Conservation (phyloP, 2,113 vertebrate genomes). For the Bothrops jararaca region DNA sequence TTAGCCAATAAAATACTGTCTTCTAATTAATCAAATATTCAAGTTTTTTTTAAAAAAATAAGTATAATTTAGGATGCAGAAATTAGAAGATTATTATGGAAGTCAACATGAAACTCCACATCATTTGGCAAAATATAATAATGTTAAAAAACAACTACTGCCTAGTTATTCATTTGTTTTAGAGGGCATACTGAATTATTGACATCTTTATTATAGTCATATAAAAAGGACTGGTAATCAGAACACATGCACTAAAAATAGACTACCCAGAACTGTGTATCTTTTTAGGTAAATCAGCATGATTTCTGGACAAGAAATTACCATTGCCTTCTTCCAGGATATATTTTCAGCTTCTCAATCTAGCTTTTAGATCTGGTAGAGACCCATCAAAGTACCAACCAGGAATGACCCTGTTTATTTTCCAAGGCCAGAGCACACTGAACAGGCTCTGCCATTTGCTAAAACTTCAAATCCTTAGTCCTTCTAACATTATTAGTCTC, state of each 20-base stretch:
- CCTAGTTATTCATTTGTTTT: not conserved
- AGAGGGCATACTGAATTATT: not conserved
- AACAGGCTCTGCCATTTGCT: not conserved
- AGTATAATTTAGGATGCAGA: not conserved
- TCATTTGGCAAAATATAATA: not conserved
- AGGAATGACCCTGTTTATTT: not conserved
- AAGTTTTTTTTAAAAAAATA: not conserved
- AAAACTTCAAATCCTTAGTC: not conserved
- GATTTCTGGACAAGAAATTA: not conserved
- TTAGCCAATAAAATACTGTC: not conserved
- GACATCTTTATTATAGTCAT: not conserved
- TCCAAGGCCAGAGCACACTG: not conserved
- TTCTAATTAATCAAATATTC: not conserved
- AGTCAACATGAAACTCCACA: not conserved
- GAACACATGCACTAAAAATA: not conserved
- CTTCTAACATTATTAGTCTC: not conserved
- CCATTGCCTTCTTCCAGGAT: not conserved
- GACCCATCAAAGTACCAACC: not conserved
- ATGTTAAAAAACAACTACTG: not conserved
- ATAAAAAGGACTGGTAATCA: not conserved
- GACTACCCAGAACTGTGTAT: not conserved
- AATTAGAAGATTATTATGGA: not conserved
- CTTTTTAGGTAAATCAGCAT: not conserved
- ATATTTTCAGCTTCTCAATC: not conserved
- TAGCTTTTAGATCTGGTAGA: not conserved